Conservation (phyloP, 2,797 vertebrate genomes). For the Hypotaenidia okinawae region DNA sequence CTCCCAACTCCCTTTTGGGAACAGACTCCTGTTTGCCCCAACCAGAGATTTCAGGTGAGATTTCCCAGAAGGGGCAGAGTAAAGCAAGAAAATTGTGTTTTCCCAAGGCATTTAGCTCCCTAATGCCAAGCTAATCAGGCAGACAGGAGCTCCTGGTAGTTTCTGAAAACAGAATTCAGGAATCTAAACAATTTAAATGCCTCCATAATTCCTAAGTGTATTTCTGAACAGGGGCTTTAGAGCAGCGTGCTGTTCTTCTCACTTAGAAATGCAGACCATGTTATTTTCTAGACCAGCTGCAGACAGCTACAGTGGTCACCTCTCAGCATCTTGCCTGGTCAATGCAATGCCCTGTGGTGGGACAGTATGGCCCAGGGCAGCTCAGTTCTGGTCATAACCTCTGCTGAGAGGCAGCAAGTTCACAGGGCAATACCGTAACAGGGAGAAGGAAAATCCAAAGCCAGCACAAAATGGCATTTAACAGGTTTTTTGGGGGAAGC, state of each 20-base stretch:
- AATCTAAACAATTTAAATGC: neutral
- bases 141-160: neutral
- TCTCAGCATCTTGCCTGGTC: neutral
- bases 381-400: neutral
- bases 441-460: neutral
- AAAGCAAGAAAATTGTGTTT: neutral
- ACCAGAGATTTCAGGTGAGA: neutral
- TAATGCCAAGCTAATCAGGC: neutral
- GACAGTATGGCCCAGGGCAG: neutral
- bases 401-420: neutral
- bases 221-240: neutral
- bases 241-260: neutral
- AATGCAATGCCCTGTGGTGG: neutral
- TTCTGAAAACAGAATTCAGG: neutral
- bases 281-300: neutral
- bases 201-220: neutral
- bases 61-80: neutral
- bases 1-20: neutral
- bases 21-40: neutral
- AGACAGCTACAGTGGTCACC: fast-evolving
- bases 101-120: neutral
- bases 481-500: neutral
- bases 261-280: neutral
- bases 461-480: neutral
- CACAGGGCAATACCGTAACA: neutral